These are phyloP conservation scores for Pammene aurita DNA, from an alignment of 2,888 invertebrate species.

Conservation along the genomic window DNA sequence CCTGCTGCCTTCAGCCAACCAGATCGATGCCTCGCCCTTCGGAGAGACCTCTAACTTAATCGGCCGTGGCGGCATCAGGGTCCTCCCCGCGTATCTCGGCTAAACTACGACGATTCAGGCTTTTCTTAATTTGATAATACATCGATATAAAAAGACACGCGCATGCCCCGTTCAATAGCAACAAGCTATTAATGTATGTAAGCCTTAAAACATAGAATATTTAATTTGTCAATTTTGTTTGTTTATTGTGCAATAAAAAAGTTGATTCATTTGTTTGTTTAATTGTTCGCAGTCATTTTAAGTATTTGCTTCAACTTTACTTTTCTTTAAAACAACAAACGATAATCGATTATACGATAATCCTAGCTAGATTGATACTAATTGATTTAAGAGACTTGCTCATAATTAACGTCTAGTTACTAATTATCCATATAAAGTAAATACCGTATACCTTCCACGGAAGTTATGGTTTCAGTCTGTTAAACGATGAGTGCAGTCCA, in stretches of 20 bases:
- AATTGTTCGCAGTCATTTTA: not conserved
- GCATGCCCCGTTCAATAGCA: not conserved
- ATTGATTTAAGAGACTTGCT: constrained; percentile 28
- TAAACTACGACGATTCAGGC: constrained; percentile 48
- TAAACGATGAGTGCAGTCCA: constrained; percentile 23
- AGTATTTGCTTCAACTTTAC: constrained; percentile 5
- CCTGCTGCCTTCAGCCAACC: constrained; percentile 64
- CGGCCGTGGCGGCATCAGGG: constrained; percentile 71
- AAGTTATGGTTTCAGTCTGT: constrained; percentile 14
- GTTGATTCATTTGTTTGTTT: not conserved
- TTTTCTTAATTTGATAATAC: not conserved
- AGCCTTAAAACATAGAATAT: constrained; percentile 25
- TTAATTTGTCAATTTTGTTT: not conserved
- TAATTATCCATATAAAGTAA: constrained; percentile 28
- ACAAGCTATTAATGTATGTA: constrained; percentile 22
- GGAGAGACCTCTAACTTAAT: constrained; percentile 63
- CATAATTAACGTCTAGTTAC: constrained; percentile 15
- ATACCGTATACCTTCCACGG: not conserved
- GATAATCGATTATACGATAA: constrained; percentile 26
- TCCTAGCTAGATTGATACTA: constrained; percentile 14
- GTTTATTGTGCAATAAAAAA: constrained; percentile 13
- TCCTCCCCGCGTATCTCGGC: constrained; percentile 75
- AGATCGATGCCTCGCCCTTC: constrained; percentile 68
- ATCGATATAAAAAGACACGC: constrained; percentile 1
- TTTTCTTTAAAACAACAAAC: not conserved